Evolutionary conservation across 2,888 invertebrate species (phyloP), one percentile per base, ranked within the genome.

Genomic region (Amphipyra berbera): DNA sequence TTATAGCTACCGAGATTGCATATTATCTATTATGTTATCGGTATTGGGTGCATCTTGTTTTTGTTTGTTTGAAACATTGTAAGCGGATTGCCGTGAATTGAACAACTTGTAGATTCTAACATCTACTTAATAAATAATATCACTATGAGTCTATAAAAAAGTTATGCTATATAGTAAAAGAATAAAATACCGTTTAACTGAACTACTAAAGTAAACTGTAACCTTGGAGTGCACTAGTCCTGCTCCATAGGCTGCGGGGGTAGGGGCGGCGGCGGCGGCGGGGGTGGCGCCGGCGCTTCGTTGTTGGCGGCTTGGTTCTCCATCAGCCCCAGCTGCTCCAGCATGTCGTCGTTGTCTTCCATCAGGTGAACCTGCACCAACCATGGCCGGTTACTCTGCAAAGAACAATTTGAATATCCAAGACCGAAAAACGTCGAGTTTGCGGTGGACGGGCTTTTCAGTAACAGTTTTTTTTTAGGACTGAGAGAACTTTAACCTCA

Each of bases 241-340:
- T 93, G 93, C 79, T 94, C 92, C 92, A 94, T 90, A 94, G 96
- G 79, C 91, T 96, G 69, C 96, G 77, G 77, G 4, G 98, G 57
- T 83, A 98, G 47, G 91, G 95, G 97, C 45, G 98, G 98, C 86
- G 98, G 98, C 0, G 79, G 84, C 0, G 79, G 85, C 6, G 86
- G 98, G 96, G 65, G 96, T 96, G 78, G 97, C 96, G 61, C 98
- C 96, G 81, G 83, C n/a, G 84, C 84, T 41, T 86, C 81, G 68
- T 89, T 87, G 79, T 90, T 90, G 66, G 83, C 87, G 10, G 75
- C 87, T 67, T 86, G 92, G 82, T 93, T 92, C 71, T 93, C 94
- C 86, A 94, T 90, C 74, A 94, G 79, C 3, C 94, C 94, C 12
- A 95, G 87, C 82, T 94, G 95, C 76, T 94, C 94, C 72, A 95